A percentile compares a stretch with the other conserved stretches of the same genome.
phyloP scores from a whole-genome alignment of 2,888 invertebrate genomes.

The Gastrophysa polygoni region DNA sequence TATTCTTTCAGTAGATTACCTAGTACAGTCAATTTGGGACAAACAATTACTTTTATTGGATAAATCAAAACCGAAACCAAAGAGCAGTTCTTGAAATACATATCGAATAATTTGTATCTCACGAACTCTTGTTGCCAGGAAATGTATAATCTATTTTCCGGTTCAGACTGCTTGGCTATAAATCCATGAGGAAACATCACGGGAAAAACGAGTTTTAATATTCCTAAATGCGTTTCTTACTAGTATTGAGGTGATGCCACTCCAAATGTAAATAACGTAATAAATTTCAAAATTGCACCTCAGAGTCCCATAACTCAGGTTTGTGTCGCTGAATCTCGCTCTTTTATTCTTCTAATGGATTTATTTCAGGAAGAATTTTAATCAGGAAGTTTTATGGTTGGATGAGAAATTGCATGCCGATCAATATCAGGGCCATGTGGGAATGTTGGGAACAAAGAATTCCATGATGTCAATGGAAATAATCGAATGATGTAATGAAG shows the following conservation, averaged over 20 bases:
- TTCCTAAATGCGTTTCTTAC: constrained; percentile 29
- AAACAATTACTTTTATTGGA: too few species aligned
- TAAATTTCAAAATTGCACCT: constrained; percentile 43
- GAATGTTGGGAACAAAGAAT: constrained; percentile 12
- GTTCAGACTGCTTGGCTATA: constrained; percentile 1
- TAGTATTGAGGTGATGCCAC: constrained; percentile 24
- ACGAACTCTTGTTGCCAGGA: too few species aligned
- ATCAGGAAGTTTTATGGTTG: constrained; percentile 27
- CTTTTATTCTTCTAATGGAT: constrained; percentile 42
- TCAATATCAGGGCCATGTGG: constrained; percentile 14
- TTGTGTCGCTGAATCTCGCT: constrained; percentile 36
- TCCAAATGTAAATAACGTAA: constrained; percentile 41
- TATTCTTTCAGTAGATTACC: too few species aligned
- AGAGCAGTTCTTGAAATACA: too few species aligned
- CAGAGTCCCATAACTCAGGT: constrained; percentile 41
- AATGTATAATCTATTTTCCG: background rate
- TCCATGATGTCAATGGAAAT: background rate
- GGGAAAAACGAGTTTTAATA: constrained; percentile 26
- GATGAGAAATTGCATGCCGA: constrained; percentile 5
- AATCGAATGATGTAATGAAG: background rate
- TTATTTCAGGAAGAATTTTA: constrained; percentile 29
- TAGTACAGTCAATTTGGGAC: too few species aligned
- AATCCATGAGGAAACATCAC: constrained; percentile 13
- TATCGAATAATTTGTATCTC: too few species aligned
- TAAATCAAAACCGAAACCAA: too few species aligned